Conservation (phyloP, 1,140 invertebrate species). For the Scaptomyza hsui region DNA sequence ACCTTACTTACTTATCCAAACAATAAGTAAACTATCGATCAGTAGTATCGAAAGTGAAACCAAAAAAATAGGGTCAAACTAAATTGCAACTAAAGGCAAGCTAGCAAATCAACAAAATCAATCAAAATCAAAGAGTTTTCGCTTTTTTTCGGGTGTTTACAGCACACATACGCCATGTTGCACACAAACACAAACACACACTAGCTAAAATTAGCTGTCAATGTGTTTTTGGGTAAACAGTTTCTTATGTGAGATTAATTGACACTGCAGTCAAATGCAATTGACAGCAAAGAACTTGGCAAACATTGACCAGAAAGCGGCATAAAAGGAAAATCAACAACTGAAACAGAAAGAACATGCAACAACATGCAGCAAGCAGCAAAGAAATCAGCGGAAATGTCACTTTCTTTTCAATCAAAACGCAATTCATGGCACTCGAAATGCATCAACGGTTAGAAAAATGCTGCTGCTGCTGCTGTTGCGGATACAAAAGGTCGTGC, state of each 20-base stretch:
- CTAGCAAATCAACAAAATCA: not conserved
- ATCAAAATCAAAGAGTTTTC: slow-evolving; percentile 5
- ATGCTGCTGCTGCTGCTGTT: slow-evolving; percentile 1
- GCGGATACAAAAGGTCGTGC: slow-evolving; percentile 50
- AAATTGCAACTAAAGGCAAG: no score
- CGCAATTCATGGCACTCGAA: slow-evolving; percentile 80
- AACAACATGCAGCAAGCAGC: slow-evolving; percentile 34
- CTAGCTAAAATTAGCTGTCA: slow-evolving; percentile 48
- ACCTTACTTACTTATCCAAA: not conserved
- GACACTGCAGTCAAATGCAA: slow-evolving; percentile 24
- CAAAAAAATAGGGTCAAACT: not conserved
- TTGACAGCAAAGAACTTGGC: slow-evolving; percentile 14
- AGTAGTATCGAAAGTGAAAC: not conserved
- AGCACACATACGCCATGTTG: slow-evolving; percentile 48
- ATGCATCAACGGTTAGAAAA: slow-evolving; percentile 35
- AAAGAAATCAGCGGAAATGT: slow-evolving; percentile 80
- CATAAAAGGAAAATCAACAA: slow-evolving; percentile 58
- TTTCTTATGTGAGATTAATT: slow-evolving; percentile 35
- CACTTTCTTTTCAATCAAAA: slow-evolving; percentile 83
- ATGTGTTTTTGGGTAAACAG: slow-evolving; percentile 38
- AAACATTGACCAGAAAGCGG: slow-evolving; percentile 38
- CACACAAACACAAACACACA: not conserved
- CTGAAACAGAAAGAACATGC: slow-evolving; percentile 2
- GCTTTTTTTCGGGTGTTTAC: not conserved
- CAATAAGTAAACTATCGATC: not conserved